phyloP scores from a whole-genome alignment of 2,113 vertebrate genomes.

The Emydura subglobosa region DNA sequence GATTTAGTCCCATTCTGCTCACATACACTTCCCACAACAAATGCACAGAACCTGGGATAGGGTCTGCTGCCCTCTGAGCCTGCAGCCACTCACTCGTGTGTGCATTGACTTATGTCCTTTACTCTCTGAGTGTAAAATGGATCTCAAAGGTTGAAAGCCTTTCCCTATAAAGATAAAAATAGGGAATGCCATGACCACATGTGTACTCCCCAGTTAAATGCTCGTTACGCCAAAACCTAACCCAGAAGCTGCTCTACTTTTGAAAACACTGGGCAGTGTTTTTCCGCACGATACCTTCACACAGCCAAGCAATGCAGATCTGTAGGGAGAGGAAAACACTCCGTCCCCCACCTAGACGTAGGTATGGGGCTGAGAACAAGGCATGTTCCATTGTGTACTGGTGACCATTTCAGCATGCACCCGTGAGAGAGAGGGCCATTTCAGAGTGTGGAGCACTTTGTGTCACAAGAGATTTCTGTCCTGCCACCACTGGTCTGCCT shows the following conservation, averaged over 20 bases:
- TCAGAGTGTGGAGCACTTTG: background rate
- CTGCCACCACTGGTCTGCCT: background rate
- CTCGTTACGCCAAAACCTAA: fast-evolving
- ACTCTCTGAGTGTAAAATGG: background rate
- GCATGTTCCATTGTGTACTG: background rate
- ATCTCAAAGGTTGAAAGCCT: background rate
- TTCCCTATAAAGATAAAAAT: background rate
- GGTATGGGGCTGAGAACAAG: background rate
- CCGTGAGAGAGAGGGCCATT: background rate
- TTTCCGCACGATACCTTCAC: fast-evolving
- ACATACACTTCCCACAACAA: background rate
- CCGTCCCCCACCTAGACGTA: background rate
- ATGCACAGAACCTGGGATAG: background rate
- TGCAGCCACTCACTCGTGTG: background rate
- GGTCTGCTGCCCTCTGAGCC: too few species aligned
- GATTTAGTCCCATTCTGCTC: background rate
- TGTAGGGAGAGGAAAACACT: background rate
- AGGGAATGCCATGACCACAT: background rate
- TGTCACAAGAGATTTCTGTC: background rate
- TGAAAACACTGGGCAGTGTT: background rate
- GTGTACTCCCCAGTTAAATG: background rate
- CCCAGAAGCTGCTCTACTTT: fast-evolving
- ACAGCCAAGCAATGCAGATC: fast-evolving
- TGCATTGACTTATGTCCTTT: background rate
- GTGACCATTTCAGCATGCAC: background rate